Base-by-base conservation (phyloP, 1,140 invertebrate genomes). In the Mactra quadrangularis region DNA sequence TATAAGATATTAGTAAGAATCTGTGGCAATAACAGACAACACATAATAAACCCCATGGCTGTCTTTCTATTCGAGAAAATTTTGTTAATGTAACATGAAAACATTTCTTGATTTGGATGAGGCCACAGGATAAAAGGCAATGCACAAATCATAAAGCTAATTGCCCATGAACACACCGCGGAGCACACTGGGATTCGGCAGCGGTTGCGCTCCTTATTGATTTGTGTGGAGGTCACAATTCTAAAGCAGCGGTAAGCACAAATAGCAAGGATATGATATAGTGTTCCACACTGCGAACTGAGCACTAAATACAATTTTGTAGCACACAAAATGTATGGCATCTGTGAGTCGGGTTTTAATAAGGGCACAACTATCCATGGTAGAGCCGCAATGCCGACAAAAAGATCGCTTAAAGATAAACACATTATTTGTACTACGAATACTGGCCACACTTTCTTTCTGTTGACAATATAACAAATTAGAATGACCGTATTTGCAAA, bases 1-100 rank as follows among this genome's bases (percentile, higher is more conserved):
- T 70, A 70, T 17, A 70, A 52, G 13, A 70, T 41, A 29, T 29
- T 53, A 11, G 66, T 70, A 15, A 70, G 45, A 17, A 70, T n/a
- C 1, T 70, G 47, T 2, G 66, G 66, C 17, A 70, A 19, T 22
- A 70, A 31, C 3, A 45, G 45, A 52, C 50, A 19, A 3, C 27
- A n/a, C 9, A 53, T 22, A 0, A 70, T 27, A 45, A 70, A 1
- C 0, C 15, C 13, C 3, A 38, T 35, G 29, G 25, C 66, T 19
- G 50, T 13, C 45, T 27, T 50, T 9, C 15, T 50, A 4, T 31
- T 31, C 29, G 9, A 19, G 27, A 70, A 70, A 19, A 70, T 1
- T 50, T 33, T 31, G 7, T 70, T 6, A 19, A 70, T 2, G 0
- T 19, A 3, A 35, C 66, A 70, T 11, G 1, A 0, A 0, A 2